These are phyloP conservation scores for Encarsia formosa DNA, from an alignment of 2,888 invertebrate species.

Conservation along the genomic window DNA sequence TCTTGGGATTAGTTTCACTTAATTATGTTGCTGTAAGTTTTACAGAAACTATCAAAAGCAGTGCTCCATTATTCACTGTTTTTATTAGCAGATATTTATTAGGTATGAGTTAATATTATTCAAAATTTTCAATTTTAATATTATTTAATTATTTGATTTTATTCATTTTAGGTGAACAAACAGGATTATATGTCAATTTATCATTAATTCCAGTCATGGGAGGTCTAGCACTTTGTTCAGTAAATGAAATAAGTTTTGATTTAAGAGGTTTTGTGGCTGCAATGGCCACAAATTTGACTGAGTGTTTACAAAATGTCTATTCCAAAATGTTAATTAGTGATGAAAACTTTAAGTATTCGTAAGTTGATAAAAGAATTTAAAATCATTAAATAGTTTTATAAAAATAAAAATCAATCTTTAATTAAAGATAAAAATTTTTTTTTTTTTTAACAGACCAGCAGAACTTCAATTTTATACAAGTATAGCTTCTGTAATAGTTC, in stretches of 20 bases:
- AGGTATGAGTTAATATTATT: constrained; percentile 48
- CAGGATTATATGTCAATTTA: constrained; percentile 64
- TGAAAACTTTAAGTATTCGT: constrained; percentile 71
- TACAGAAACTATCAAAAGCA: constrained; percentile 77
- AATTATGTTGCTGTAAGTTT: constrained; percentile 78
- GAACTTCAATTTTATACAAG: constrained; percentile 77
- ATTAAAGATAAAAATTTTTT: not conserved
- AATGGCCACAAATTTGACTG: constrained; percentile 73
- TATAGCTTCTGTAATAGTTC: constrained; percentile 67
- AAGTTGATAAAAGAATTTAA: constrained; percentile 47
- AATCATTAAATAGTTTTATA: not conserved
- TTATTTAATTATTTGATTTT: not conserved
- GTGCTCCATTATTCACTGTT: constrained; percentile 75
- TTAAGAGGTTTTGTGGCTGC: constrained; percentile 69
- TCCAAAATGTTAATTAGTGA: constrained; percentile 74
- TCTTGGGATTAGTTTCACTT: constrained; percentile 68
- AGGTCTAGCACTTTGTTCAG: constrained; percentile 70
- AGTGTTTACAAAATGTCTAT: constrained; percentile 76
- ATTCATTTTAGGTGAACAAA: constrained; percentile 59
- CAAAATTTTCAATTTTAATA: constrained; percentile 5
- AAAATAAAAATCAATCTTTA: not conserved
- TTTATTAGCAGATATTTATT: constrained; percentile 64
- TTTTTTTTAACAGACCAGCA: constrained; percentile 59
- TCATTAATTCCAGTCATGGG: constrained; percentile 74
- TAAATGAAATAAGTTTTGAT: constrained; percentile 74